Conservation (phyloP, 2,888 invertebrate genomes). For the Proisotoma minuta region DNA sequence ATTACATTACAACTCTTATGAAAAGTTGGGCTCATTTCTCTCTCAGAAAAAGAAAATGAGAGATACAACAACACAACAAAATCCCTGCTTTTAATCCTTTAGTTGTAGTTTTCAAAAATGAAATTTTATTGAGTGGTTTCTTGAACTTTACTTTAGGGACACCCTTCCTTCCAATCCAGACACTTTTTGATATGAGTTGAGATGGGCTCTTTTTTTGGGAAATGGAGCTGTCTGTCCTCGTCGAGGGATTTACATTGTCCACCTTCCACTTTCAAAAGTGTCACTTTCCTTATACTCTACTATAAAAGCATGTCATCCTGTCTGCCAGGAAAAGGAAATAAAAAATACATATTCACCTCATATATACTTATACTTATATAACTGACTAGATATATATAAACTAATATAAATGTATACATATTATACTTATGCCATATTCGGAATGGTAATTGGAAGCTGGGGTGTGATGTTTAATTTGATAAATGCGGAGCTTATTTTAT, state of each 20-base stretch:
- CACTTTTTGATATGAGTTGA: too few species aligned
- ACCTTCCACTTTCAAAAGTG: slow-evolving; percentile 1
- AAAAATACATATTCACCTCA: neutral
- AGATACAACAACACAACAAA: too few species aligned
- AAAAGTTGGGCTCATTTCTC: slow-evolving; percentile 8
- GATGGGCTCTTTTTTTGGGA: too few species aligned
- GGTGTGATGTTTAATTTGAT: slow-evolving; percentile 6
- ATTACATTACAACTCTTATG: slow-evolving; percentile 14
- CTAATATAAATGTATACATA: too few species aligned
- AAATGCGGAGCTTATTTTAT: slow-evolving; percentile 1
- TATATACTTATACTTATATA: too few species aligned
- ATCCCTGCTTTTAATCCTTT: slow-evolving; percentile 17
- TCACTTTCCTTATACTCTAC: neutral
- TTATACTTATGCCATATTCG: too few species aligned
- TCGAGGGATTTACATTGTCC: slow-evolving; percentile 1
- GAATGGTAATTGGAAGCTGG: neutral
- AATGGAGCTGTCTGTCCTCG: neutral
- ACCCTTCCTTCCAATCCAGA: slow-evolving; percentile 22
- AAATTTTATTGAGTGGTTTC: too few species aligned
- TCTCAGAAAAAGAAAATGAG: too few species aligned
- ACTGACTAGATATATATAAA: too few species aligned
- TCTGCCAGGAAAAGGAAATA: neutral
- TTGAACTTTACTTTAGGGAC: slow-evolving; percentile 21
- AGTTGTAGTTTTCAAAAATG: slow-evolving; percentile 43
- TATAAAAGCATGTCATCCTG: neutral